These are phyloP conservation scores for Mythimna lalbum DNA, from an alignment of 2,888 invertebrate genomes.

Conservation along the genomic window DNA sequence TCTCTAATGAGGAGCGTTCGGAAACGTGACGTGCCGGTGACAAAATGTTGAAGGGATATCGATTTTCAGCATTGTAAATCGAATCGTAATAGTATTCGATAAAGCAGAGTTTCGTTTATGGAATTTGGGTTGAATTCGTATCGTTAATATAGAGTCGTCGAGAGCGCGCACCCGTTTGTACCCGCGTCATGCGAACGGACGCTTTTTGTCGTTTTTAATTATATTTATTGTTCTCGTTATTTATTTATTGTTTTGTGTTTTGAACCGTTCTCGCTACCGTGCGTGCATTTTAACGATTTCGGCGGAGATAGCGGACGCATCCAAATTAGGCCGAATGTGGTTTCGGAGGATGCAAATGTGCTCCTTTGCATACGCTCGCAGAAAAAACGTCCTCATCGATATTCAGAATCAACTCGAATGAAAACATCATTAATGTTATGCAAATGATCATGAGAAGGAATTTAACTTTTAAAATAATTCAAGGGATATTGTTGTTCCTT, in stretches of 20 bases:
- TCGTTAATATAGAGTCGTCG: conserved; percentile 86
- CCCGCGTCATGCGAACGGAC: conserved; percentile 86
- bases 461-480: conserved; percentile 67
- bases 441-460: conserved; percentile 78
- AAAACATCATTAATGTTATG: conserved; percentile 86
- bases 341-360: conserved; percentile 84
- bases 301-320: conserved; percentile 82
- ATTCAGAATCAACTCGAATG: conserved; percentile 76
- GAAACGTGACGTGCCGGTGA: conserved; percentile 84
- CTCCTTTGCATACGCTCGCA: conserved; percentile 82
- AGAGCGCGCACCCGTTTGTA: conserved; percentile 83
- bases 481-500: conserved; percentile 56
- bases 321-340: conserved; percentile 86
- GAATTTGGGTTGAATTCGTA: conserved; percentile 70
- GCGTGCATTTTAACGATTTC: conserved; percentile 87
- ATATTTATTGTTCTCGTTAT: conserved; percentile 90
- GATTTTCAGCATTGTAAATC: conserved; percentile 65
- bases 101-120: conserved; percentile 68
- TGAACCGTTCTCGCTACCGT: conserved; percentile 86
- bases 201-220: conserved; percentile 89
- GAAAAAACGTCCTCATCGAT: conserved; percentile 76
- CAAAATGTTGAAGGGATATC: conserved; percentile 84
- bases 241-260: conserved; percentile 88
- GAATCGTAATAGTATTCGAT: conserved; percentile 66
- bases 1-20: conserved; percentile 83